phyloP scores from a whole-genome alignment of 2,888 invertebrate genomes.

The Papilio gigon region DNA sequence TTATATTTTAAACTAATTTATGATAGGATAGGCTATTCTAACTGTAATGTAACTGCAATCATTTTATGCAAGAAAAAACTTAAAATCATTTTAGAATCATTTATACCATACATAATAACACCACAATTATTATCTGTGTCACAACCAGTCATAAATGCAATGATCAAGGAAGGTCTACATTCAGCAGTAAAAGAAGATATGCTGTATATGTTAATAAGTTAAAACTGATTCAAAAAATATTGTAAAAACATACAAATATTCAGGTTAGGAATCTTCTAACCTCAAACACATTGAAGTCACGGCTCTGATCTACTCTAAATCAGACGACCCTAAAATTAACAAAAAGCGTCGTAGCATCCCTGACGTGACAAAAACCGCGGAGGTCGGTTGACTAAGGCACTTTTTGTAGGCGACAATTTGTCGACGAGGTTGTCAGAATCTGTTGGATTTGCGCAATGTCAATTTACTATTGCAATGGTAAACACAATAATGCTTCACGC shows the following conservation, averaged over 20 bases:
- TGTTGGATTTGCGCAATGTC: constrained; percentile 51
- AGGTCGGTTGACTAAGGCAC: constrained; percentile 60
- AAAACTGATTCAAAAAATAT: not conserved
- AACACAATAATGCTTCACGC: constrained; percentile 17
- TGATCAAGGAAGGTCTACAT: too few species aligned
- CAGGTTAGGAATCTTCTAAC: constrained; percentile 11
- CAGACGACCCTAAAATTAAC: constrained; percentile 41
- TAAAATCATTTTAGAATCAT: too few species aligned
- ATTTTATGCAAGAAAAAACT: too few species aligned
- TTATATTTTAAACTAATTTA: too few species aligned
- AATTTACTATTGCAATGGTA: constrained; percentile 30
- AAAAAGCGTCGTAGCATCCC: constrained; percentile 14
- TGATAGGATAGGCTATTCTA: too few species aligned
- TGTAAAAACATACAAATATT: not conserved
- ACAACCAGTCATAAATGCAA: too few species aligned
- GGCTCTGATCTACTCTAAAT: constrained; percentile 42
- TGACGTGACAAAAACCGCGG: constrained; percentile 43
- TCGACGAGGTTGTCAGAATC: constrained; percentile 52
- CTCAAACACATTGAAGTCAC: constrained; percentile 28
- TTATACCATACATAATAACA: too few species aligned
- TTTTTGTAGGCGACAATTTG: constrained; percentile 53
- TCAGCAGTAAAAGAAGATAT: too few species aligned
- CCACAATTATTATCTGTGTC: too few species aligned
- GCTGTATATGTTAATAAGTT: too few species aligned
- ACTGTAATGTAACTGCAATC: too few species aligned